These are phyloP conservation scores for Condylostylus longicornis DNA, from an alignment of 1,140 invertebrate species.

Conservation along the genomic window DNA sequence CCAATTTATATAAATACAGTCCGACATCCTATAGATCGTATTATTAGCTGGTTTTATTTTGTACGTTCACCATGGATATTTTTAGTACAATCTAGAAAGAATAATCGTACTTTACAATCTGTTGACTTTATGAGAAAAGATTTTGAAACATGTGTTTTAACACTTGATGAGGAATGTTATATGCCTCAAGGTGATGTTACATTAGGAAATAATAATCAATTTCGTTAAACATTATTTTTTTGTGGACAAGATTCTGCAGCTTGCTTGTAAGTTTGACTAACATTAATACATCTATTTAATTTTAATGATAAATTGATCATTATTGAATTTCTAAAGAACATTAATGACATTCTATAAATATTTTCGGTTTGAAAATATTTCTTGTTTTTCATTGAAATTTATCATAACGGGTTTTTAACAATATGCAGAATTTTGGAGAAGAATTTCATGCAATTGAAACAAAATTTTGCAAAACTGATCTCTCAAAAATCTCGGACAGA, in stretches of 20 bases:
- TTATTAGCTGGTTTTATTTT: slow-evolving; percentile 80
- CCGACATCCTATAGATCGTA: slow-evolving; percentile 75
- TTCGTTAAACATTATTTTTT: slow-evolving; percentile 64
- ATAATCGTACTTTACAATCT: slow-evolving; percentile 70
- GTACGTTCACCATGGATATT: slow-evolving; percentile 75
- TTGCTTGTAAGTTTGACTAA: slow-evolving; percentile 2
- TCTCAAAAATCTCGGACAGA: too few species aligned
- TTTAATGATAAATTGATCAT: too few species aligned
- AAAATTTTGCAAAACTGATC: too few species aligned
- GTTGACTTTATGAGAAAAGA: slow-evolving; percentile 58
- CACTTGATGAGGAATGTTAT: slow-evolving; percentile 67
- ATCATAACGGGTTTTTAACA: too few species aligned
- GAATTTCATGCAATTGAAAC: too few species aligned
- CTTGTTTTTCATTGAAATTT: too few species aligned
- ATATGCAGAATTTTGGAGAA: too few species aligned
- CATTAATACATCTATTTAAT: too few species aligned
- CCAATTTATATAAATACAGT: slow-evolving; percentile 84
- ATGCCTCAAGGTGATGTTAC: slow-evolving; percentile 68
- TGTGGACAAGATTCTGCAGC: slow-evolving; percentile 55
- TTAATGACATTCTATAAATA: too few species aligned
- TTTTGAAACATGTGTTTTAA: slow-evolving; percentile 73
- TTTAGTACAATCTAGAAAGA: slow-evolving; percentile 49
- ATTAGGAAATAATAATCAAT: slow-evolving; percentile 66
- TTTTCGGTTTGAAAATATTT: too few species aligned
- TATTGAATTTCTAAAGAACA: too few species aligned